Evolutionary conservation across 1,140 invertebrate species (phyloP), one percentile per base, ranked within the genome.

Genomic region (Aphis gossypii): DNA sequence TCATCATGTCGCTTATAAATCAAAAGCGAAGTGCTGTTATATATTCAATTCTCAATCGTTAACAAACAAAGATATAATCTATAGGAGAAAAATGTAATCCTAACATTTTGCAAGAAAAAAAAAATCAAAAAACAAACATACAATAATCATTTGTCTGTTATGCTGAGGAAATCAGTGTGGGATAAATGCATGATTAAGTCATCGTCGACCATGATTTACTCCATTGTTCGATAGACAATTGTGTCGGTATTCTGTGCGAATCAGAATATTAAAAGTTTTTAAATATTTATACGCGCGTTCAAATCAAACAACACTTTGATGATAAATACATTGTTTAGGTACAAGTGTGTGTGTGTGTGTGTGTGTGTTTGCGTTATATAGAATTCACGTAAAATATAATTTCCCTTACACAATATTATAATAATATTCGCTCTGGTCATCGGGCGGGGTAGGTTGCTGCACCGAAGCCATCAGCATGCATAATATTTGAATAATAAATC

Each of bases 401-500:
- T 35, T 38, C 6, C 60, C 18, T 3, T 14, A n/a, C 14, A 76
- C 14, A n/a, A n/a, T 76, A 76, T 18, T 76, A 76, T 76, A 76
- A 68, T 68, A 68, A 76, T 82, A 38, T 84, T 41, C 3, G 83
- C 9, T 30, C 23, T n/a, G 86, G 86, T 88, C 86, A 88, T 88
- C 46, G 41, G 3, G 44, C 25, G 82, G 82, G 3, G 35, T 38
- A 76, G 76, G 83, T 23, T 9, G 86, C 46, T 51, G 86, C 86
- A 38, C 48, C 21, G 35, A 25, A 54, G 35, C 87, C 46, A 48
- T 14, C 9, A 18, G n/a, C 48, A 21, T 56, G 48, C 87, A 89
- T 56, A 90, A 21, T 38, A 60, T 90, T 90, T 83, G 91, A 92
- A 92, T 92, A 92, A 54, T 54, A 92, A 92, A 92, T 92, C 91